Evolutionary conservation across 2,113 vertebrate genomes (phyloP), one percentile per base, ranked within the genome.

Genomic region (Hystrix brachyura): DNA sequence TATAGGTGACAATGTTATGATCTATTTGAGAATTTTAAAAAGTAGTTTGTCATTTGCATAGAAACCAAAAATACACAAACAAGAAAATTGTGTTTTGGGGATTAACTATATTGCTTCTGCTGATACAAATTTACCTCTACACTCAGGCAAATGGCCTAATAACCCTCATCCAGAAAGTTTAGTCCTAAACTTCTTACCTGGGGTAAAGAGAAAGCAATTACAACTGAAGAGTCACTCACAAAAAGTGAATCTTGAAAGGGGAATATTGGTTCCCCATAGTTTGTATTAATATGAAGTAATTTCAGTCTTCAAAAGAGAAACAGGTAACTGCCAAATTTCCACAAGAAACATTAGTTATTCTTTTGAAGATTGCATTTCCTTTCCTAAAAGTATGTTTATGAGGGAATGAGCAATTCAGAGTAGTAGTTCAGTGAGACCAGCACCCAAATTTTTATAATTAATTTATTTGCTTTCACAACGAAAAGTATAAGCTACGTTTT

Each of bases 151-250:
- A 94, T 69, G 57, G 51, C 86, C 60, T 80, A 81, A 51, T 69
- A 53, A 4, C 74, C 19, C 18, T 65, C n/a, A 88, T 34, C 23
- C 87, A 43, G 43, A 48, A 43, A 90, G 90, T 82, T 91, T 79
- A 91, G 67, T n/a, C 25, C 29, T 57, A 5, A 19, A 64, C 10
- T 48, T 93, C 53, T 64, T n/a, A 76, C 69, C 48, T 85, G 43
- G 76, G n/a, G 34, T 90, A 87, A 94, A 85, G 85, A 65, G 38
- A 79, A 94, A 71, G 91, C 21, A 80, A 90, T 82, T 81, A 97
- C 91, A 91, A 27, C 72, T 71, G 21, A 91, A 43, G 32, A 46
- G 55, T 93, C 91, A 87, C 83, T 88, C 38, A 89, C 18, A 9
- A 91, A 79, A 94, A 96, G 27, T 79, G 48, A 78, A 87, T 71